Evolutionary conservation across 2,797 vertebrate genomes (phyloP).

Genomic region (Cryptoprocta ferox): DNA sequence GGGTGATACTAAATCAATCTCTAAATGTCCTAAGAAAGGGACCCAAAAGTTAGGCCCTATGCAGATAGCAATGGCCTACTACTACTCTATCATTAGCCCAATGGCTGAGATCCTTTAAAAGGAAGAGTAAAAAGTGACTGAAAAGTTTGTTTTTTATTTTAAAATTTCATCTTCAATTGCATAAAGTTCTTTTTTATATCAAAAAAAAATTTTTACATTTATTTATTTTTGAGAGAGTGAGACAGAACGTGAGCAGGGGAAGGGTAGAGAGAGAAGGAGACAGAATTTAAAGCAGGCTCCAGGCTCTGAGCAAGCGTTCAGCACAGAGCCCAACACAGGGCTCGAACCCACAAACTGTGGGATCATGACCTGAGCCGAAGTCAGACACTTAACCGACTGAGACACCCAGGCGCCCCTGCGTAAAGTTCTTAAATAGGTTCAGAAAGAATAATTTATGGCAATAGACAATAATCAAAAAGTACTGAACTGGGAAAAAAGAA

Average conservation of each 20-base stretch:
- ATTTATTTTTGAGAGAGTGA: too few species aligned
- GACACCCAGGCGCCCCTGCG: background rate
- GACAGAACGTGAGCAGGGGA: too few species aligned
- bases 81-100: background rate
- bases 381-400: too few species aligned
- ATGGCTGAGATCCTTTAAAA: background rate
- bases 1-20: background rate
- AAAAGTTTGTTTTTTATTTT: background rate
- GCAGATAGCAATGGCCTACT: background rate
- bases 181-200: background rate
- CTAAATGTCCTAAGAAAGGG: background rate
- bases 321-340: too few species aligned
- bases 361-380: too few species aligned
- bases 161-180: background rate
- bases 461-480: background rate
- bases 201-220: too few species aligned
- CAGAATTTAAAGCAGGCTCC: too few species aligned
- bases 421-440: background rate
- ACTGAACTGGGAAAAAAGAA: background rate
- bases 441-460: background rate
- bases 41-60: background rate
- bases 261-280: too few species aligned
- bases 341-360: too few species aligned
- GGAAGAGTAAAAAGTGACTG: background rate
- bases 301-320: too few species aligned